These are phyloP conservation scores for Forbesichthys papilliferus DNA, from an alignment of 2,113 vertebrate species.

Conservation along the genomic window DNA sequence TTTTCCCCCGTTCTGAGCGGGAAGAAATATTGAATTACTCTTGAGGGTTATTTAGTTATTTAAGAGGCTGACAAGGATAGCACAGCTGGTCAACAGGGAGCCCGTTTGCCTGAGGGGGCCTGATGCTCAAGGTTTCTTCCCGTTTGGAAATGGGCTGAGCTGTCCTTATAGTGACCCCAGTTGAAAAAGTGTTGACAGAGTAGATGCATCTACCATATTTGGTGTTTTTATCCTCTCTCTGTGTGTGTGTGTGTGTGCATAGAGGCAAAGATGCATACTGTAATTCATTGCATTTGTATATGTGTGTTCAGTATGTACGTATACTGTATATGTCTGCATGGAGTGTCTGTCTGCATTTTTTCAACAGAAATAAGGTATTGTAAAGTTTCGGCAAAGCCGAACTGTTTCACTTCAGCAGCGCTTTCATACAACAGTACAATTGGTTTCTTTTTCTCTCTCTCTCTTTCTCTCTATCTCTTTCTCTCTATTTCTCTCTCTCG, in stretches of 20 bases:
- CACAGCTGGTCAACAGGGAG: conserved; percentile 50
- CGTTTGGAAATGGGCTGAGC: conserved; percentile 52
- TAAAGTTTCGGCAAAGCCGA: conserved; percentile 23
- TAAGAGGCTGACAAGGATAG: conserved; percentile 61
- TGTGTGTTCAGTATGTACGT: background rate
- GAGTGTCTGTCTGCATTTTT: background rate
- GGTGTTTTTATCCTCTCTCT: conserved; percentile 14
- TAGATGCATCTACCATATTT: conserved; percentile 36
- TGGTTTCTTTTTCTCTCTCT: conserved; percentile 17
- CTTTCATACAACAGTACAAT: conserved; percentile 43
- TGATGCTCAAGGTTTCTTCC: conserved; percentile 43
- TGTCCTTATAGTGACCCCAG: conserved; percentile 31
- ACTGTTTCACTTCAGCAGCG: conserved; percentile 32
- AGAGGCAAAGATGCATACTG: too few species aligned
- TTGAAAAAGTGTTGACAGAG: conserved; percentile 35
- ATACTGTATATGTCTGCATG: background rate
- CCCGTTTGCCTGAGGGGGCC: conserved; percentile 49
- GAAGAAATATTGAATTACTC: conserved; percentile 66
- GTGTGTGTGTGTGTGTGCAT: background rate
- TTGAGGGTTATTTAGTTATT: conserved; percentile 66
- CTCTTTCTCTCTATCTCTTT: background rate
- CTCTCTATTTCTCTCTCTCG: conserved; percentile 28
- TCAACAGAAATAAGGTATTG: background rate
- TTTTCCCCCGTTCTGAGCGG: conserved; percentile 39
- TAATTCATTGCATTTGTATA: background rate